Percentiles rank a stretch among this genome's conserved stretches.
Conservation (phyloP, 2,888 invertebrate genomes). For the Abrostola triplasia region DNA sequence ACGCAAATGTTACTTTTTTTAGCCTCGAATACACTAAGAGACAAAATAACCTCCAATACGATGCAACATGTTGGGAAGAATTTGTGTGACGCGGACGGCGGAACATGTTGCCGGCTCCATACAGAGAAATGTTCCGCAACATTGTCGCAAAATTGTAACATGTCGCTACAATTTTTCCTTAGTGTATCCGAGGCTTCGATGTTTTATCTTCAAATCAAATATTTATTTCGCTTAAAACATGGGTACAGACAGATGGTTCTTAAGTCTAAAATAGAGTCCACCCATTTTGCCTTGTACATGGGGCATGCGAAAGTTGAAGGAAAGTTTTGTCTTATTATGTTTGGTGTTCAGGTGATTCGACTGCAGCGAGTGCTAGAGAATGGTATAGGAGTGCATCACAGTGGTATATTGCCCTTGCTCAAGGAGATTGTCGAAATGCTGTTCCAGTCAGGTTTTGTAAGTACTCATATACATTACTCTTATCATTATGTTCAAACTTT, state of each 20-base stretch:
- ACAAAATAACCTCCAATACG: too few relatives aligned
- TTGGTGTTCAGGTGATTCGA: conserved; percentile 74
- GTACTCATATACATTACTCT: conserved; percentile 67
- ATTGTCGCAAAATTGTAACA: too few relatives aligned
- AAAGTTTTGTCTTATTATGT: neutral
- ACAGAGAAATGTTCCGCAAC: too few relatives aligned
- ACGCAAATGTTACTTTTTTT: conserved; percentile 10
- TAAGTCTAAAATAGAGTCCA: too few relatives aligned
- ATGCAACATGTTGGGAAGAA: neutral
- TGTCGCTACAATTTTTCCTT: too few relatives aligned
- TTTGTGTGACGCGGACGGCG: neutral
- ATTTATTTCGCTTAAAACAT: too few relatives aligned
- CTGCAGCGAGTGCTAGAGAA: conserved; percentile 87
- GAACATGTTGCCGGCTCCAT: too few relatives aligned
- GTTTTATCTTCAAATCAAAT: neutral
- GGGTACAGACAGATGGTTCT: too few relatives aligned
- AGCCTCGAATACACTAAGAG: too few relatives aligned
- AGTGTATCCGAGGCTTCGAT: too few relatives aligned
- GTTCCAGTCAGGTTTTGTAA: conserved; percentile 97
- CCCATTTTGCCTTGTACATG: too few relatives aligned
- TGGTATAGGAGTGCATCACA: conserved; percentile 99
- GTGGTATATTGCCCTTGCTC: conserved; percentile 98
- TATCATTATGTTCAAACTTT: too few relatives aligned
- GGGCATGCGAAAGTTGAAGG: neutral
- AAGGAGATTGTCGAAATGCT: conserved; percentile 99